Evolutionary conservation across 1,140 invertebrate species (phyloP).

Genomic region (Daktulosphaira vitifoliae): DNA sequence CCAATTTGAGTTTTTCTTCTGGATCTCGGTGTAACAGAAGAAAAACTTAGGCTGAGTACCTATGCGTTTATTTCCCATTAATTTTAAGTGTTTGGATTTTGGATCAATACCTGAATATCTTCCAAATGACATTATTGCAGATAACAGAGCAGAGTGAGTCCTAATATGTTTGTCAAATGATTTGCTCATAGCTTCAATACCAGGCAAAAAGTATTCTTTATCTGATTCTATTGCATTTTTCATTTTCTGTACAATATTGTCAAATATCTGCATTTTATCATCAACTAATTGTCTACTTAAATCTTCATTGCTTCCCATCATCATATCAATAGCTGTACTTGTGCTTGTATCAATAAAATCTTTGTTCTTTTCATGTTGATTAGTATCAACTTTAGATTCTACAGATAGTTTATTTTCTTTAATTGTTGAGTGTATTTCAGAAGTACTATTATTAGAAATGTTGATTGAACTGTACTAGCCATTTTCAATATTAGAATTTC

Average conservation of each 20-base stretch:
- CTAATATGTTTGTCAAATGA: not conserved
- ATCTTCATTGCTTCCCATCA: no score
- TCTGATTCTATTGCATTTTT: not conserved
- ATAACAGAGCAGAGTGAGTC: not conserved
- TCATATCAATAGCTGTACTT: no score
- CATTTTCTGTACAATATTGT: constrained; percentile 2
- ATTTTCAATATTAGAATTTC: not conserved
- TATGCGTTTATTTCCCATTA: not conserved
- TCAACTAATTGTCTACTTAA: no score
- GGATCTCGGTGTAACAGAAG: not conserved
- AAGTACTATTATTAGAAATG: no score
- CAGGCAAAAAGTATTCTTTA: not conserved
- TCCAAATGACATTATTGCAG: not conserved
- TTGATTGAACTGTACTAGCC: not conserved
- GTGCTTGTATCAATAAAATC: no score
- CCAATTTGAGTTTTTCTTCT: not conserved
- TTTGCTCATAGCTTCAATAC: not conserved
- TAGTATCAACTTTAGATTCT: not conserved
- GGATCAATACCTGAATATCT: not conserved
- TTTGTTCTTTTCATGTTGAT: not conserved
- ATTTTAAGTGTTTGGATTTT: not conserved
- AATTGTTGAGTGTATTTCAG: no score
- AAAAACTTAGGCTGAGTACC: not conserved
- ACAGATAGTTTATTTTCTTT: not conserved
- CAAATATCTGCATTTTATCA: no score